These are phyloP conservation scores for Lathamus discolor DNA, from an alignment of 2,113 vertebrate genomes.

Conservation along the genomic window DNA sequence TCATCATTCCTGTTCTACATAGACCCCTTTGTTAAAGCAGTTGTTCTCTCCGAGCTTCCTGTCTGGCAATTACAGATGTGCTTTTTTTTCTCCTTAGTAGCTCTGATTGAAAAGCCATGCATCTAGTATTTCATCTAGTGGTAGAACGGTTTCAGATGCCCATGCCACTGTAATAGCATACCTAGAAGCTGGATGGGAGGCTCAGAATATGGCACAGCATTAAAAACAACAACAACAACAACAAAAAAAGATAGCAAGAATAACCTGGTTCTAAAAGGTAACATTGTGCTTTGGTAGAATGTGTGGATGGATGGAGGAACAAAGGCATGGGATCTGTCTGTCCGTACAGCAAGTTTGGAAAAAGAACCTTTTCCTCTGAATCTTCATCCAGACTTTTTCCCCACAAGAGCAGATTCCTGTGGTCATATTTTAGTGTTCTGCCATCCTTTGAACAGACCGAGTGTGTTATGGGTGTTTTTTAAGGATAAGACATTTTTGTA, in stretches of 20 bases:
- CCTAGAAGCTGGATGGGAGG: neutral
- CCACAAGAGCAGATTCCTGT: accelerated
- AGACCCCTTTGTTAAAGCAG: constrained; percentile 18
- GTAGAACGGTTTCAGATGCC: neutral
- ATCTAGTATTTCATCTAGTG: neutral
- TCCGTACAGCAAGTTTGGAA: neutral
- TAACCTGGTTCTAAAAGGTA: neutral
- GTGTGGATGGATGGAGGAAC: neutral
- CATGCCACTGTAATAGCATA: neutral
- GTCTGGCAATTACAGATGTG: neutral
- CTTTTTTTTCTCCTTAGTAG: neutral
- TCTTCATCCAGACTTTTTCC: neutral
- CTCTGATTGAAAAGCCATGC: neutral
- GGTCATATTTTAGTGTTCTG: neutral
- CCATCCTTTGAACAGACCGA: neutral
- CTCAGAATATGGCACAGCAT: neutral
- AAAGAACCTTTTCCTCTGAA: neutral
- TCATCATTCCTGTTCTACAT: neutral
- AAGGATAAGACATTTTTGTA: neutral
- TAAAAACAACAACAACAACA: neutral
- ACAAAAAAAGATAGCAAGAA: neutral
- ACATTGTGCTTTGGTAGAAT: neutral
- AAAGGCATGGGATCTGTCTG: neutral
- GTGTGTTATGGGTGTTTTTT: neutral
- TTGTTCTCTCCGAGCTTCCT: neutral